Percentiles rank a stretch among this genome's conserved stretches.
These are phyloP conservation scores for Cepphus grylle DNA, from an alignment of 2,113 vertebrate genomes.

Conservation along the genomic window DNA sequence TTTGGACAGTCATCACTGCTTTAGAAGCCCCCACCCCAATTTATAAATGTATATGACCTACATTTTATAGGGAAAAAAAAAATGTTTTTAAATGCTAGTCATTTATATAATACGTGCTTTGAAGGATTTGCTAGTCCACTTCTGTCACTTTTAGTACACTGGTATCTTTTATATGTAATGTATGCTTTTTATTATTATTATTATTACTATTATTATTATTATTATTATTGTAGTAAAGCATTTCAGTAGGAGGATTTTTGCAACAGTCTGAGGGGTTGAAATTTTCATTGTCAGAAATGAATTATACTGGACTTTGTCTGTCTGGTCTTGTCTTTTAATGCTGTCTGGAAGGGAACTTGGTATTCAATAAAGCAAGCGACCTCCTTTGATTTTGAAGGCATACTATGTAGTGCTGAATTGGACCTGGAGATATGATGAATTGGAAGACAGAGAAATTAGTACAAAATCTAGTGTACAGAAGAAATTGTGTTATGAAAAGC, in stretches of 20 bases:
- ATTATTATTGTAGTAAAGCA: conserved; percentile 86
- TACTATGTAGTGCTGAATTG: conserved; percentile 73
- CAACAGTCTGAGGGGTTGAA: conserved; percentile 79
- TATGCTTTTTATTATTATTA: conserved; percentile 90
- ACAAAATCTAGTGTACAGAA: conserved; percentile 70
- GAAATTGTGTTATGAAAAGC: conserved; percentile 63
- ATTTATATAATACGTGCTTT: conserved; percentile 84
- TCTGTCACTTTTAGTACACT: conserved; percentile 86
- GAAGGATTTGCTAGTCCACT: conserved; percentile 83
- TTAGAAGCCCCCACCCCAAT: conserved; percentile 67
- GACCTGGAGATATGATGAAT: conserved; percentile 63
- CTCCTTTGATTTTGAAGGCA: conserved; percentile 76
- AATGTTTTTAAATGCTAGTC: conserved; percentile 85
- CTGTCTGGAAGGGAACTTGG: conserved; percentile 76
- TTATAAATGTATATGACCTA: conserved; percentile 82
- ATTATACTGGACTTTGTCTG: conserved; percentile 83
- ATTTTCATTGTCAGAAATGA: conserved; percentile 88
- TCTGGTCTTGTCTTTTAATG: conserved; percentile 80
- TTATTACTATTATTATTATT: conserved; percentile 79
- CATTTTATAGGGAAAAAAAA: conserved; percentile 78
- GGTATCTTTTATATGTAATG: conserved; percentile 93
- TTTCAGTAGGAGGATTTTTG: conserved; percentile 88
- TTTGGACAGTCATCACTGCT: conserved; percentile 76
- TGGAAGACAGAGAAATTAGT: conserved; percentile 59
- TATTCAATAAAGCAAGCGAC: conserved; percentile 78